Percentiles rank a stretch among this genome's conserved stretches.
Evolutionary conservation across 2,113 vertebrate species (phyloP).

Genomic region (Myanophis thanlyinensis): DNA sequence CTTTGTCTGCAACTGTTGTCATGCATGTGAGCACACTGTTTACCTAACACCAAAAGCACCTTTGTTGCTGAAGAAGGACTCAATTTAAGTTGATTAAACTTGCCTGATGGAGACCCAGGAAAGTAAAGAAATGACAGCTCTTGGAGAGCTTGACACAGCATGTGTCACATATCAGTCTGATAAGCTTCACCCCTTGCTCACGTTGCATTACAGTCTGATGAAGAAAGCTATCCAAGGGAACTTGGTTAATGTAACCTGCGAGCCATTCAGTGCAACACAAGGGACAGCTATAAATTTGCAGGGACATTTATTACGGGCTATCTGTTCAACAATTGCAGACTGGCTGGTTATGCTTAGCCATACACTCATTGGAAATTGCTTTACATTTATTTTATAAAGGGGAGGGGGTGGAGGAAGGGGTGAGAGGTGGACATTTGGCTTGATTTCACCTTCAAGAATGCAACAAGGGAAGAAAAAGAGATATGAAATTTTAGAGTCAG

Average conservation of each 20-base stretch:
- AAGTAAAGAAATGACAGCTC: background rate
- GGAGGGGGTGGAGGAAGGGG: slow-evolving; percentile 23
- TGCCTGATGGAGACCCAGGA: background rate
- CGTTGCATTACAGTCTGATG: slow-evolving; percentile 10
- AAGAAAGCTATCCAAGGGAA: slow-evolving; percentile 30
- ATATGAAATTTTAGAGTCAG: background rate
- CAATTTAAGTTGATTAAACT: background rate
- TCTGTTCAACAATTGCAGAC: slow-evolving; percentile 58
- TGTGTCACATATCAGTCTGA: background rate
- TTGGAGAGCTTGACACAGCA: slow-evolving; percentile 6
- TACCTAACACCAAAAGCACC: background rate
- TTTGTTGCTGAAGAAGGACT: background rate
- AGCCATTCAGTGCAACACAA: slow-evolving; percentile 18
- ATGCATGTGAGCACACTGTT: background rate
- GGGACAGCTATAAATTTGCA: slow-evolving; percentile 40
- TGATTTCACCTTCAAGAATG: slow-evolving; percentile 18
- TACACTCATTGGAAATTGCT: slow-evolving; percentile 36
- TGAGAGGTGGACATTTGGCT: slow-evolving; percentile 19
- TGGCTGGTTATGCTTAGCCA: slow-evolving; percentile 35
- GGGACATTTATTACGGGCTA: slow-evolving; percentile 39
- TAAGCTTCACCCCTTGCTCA: background rate
- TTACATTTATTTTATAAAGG: slow-evolving; percentile 40
- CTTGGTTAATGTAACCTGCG: background rate
- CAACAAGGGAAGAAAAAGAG: background rate
- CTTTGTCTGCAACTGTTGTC: background rate